These are phyloP conservation scores for Drosophila anomalata DNA, from an alignment of 2,888 invertebrate species.

Conservation along the genomic window DNA sequence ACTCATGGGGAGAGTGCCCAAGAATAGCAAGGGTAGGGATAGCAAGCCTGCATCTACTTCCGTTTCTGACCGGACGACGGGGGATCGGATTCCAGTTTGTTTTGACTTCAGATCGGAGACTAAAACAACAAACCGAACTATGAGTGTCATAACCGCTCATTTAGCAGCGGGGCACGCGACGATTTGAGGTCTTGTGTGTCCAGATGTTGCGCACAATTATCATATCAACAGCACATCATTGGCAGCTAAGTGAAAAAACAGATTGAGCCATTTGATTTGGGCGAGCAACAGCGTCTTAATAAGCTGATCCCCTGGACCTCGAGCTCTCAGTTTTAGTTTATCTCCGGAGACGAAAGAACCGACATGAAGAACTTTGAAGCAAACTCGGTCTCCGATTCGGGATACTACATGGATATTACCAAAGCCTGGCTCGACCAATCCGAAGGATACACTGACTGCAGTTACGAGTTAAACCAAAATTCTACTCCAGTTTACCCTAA, in stretches of 20 bases:
- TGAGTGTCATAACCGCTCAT: constrained; percentile 69
- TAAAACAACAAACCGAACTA: constrained; percentile 52
- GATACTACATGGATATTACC: constrained; percentile 43
- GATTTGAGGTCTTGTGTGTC: constrained; percentile 39
- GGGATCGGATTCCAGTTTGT: constrained; percentile 52
- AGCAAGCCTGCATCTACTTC: constrained; percentile 53
- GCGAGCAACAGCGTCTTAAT: constrained; percentile 42
- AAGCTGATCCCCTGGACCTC: constrained; percentile 31
- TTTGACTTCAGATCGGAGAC: constrained; percentile 58
- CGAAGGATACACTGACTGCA: constrained; percentile 42
- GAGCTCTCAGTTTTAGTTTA: constrained; percentile 54
- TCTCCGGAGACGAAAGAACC: constrained; percentile 30
- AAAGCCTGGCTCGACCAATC: constrained; percentile 38
- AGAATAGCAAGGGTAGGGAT: constrained; percentile 38
- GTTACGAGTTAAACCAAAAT: constrained; percentile 33
- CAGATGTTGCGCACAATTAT: constrained; percentile 76
- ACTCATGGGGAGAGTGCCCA: constrained; percentile 55
- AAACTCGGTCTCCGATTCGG: constrained; percentile 14
- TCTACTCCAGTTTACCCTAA: constrained; percentile 11
- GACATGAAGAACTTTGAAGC: constrained; percentile 51
- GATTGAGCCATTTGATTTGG: constrained; percentile 55
- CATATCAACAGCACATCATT: constrained; percentile 77
- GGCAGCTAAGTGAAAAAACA: constrained; percentile 71
- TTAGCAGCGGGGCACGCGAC: constrained; percentile 61
- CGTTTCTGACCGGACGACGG: constrained; percentile 50